A percentile compares a stretch with the other conserved stretches of the same genome.
Evolutionary conservation across 2,888 invertebrate species (phyloP).

Genomic region (Stictocephala bisonia): DNA sequence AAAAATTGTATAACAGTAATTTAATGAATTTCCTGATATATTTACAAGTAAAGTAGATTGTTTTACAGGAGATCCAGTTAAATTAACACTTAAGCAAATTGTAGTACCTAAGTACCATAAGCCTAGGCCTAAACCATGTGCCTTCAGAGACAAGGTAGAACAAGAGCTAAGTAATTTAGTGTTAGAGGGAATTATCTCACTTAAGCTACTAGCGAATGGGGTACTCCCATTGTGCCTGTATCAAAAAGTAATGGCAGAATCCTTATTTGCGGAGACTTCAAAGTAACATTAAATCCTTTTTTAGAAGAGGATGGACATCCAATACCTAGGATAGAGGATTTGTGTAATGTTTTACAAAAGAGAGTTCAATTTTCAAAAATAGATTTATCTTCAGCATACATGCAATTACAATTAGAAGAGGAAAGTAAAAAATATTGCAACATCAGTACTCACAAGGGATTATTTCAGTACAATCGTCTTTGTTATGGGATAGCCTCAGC

Average conservation of each 20-base stretch:
- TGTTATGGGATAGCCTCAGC: too few species aligned
- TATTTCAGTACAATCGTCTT: too few species aligned
- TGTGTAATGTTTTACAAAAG: too few species aligned
- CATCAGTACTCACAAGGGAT: too few species aligned
- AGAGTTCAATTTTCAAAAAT: conserved; percentile 45
- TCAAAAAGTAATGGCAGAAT: conserved; percentile 61
- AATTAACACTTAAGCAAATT: conserved; percentile 47
- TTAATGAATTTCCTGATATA: conserved; percentile 43
- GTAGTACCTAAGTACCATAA: conserved; percentile 56
- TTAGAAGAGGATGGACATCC: conserved; percentile 57
- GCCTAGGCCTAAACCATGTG: conserved; percentile 57
- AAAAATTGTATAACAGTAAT: not conserved
- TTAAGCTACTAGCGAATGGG: conserved; percentile 58
- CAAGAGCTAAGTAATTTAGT: too few species aligned
- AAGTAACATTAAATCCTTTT: too few species aligned
- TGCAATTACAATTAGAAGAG: too few species aligned
- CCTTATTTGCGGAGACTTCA: too few species aligned
- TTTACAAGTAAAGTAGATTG: conserved; percentile 42
- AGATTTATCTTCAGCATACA: too few species aligned
- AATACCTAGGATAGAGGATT: conserved; percentile 59
- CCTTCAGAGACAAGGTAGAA: conserved; percentile 54
- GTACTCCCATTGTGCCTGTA: too few species aligned
- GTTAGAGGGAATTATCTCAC: conserved; percentile 54
- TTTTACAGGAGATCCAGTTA: conserved; percentile 38
- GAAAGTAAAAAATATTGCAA: conserved; percentile 62